These are phyloP conservation scores for Paralichthys olivaceus DNA, from an alignment of 2,113 vertebrate species.

Conservation along the genomic window DNA sequence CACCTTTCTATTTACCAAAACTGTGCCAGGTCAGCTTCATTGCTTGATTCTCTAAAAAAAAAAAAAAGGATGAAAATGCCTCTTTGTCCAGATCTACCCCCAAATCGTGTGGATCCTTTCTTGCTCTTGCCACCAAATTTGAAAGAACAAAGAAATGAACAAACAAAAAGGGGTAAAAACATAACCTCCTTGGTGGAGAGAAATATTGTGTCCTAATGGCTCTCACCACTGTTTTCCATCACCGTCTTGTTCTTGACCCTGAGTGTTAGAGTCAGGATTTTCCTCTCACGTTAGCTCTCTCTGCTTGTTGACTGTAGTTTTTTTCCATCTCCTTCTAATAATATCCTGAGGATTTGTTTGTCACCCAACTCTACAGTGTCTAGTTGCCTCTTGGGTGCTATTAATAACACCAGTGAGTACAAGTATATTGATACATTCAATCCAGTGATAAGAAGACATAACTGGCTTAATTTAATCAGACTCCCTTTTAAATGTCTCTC, in stretches of 20 bases:
- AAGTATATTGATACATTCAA: conserved; percentile 63
- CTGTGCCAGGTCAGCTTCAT: too few species aligned
- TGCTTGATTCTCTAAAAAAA: too few species aligned
- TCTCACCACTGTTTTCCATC: background rate
- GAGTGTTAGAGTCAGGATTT: conserved; percentile 35
- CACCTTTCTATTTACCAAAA: too few species aligned
- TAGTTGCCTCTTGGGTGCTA: conserved; percentile 76
- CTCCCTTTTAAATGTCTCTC: conserved; percentile 49
- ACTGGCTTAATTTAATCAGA: conserved; percentile 77
- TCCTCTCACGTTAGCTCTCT: conserved; percentile 35
- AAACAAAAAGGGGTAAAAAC: too few species aligned
- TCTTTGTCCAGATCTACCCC: too few species aligned
- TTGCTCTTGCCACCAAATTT: too few species aligned
- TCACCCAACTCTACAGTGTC: conserved; percentile 75
- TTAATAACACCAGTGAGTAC: conserved; percentile 71
- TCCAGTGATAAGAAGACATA: conserved; percentile 66
- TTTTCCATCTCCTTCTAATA: conserved; percentile 72
- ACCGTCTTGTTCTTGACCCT: conserved; percentile 27
- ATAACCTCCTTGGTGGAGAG: too few species aligned
- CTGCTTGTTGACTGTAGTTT: conserved; percentile 40
- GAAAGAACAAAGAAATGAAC: too few species aligned
- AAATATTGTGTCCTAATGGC: background rate
- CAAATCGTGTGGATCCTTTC: too few species aligned
- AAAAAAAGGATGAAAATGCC: too few species aligned
- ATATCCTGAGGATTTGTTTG: conserved; percentile 73